Evolutionary conservation across 2,888 invertebrate genomes (phyloP), one percentile per base, ranked within the genome.

Genomic region (Myathropa florea): DNA sequence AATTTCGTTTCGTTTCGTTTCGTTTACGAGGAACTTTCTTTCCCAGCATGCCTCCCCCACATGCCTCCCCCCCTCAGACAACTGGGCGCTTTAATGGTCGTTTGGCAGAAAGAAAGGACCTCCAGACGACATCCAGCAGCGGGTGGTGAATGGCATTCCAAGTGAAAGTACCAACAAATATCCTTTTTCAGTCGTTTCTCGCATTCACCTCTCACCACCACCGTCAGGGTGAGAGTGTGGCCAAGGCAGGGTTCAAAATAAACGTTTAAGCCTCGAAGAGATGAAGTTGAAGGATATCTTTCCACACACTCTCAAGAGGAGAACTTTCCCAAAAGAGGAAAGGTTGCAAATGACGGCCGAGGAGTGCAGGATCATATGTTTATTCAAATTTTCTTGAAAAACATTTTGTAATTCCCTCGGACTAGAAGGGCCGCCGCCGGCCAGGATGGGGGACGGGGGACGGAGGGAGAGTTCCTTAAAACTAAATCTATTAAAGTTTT

Each of bases 401-500:
- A 77, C 72, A 81, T 81, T 85, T 85, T 68, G 85, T 85, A 85
- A 85, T 82, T 77, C 77, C 28, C 72, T 85, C 67, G 21, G 36
- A 14, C 46, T 46, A 3, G 10, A n/a, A n/a, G 24, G 10, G 24
- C 46, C n/a, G 10, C 33, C 33, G 12, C 33, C 7, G 4, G 33
- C 3, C n/a, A n/a, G n/a, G n/a, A n/a, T n/a, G n/a, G 36, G 60
- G 1, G 30, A 3, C 12, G 3, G 46, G 39, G 59, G 61, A 24
- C 14, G 73, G 57, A 63, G 36, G 23, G 30, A 10, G 12, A 33
- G 76, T 81, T 73, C 36, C 82, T 65, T 82, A 68, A 73, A 82
- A 85, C 82, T 77, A 78, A 82, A 85, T 85, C 85, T 85, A 85
- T 85, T 85, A 78, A 85, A 85, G 85, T 85, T 85, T 73, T 70